Evolutionary conservation across 2,113 vertebrate genomes (phyloP).

Genomic region (Melanostigma gelatinosum): DNA sequence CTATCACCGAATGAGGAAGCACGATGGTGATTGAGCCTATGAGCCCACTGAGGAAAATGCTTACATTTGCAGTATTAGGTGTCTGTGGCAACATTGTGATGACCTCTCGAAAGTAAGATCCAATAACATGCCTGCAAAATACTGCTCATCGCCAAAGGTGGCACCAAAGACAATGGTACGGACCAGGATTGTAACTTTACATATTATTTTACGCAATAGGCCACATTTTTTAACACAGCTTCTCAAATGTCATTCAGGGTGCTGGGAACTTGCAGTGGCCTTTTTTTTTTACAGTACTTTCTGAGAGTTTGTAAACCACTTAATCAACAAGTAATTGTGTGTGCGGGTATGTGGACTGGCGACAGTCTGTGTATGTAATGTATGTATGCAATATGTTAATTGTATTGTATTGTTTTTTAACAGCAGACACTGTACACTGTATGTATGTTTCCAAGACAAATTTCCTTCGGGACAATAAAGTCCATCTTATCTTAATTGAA

Average conservation of each 20-base stretch:
- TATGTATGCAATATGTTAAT: no score
- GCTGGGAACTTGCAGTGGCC: background rate
- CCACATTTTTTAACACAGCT: background rate
- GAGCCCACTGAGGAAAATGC: background rate
- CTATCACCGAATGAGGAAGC: no score
- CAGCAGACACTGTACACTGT: no score
- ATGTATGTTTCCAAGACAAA: no score
- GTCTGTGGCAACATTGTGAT: background rate
- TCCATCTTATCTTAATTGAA: no score
- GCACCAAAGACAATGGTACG: background rate
- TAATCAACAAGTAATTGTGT: background rate
- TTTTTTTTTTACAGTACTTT: background rate
- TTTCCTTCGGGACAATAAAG: no score
- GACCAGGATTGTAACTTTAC: background rate
- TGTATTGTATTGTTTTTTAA: no score
- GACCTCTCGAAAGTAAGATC: background rate
- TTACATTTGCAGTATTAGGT: background rate
- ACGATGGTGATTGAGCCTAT: no score
- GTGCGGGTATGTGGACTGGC: no score
- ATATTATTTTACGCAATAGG: background rate
- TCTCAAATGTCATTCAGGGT: constrained; percentile 6
- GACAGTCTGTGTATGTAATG: no score
- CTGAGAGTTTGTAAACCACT: constrained; percentile 10
- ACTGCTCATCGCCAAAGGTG: background rate
- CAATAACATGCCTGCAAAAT: background rate